These are phyloP conservation scores for Chloroceryle aenea DNA, from an alignment of 2,113 vertebrate genomes.

Conservation along the genomic window DNA sequence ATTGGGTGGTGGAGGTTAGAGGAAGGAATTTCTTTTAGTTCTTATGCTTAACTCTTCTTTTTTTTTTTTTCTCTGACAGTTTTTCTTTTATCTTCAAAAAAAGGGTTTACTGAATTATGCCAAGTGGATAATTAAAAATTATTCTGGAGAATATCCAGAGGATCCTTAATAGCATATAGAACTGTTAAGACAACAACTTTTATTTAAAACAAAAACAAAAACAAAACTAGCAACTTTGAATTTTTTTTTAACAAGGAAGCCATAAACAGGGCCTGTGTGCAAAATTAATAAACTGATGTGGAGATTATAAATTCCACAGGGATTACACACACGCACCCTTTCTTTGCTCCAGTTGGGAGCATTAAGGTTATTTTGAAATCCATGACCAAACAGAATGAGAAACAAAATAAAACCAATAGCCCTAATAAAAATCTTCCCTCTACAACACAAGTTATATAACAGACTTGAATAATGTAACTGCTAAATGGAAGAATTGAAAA, in stretches of 20 bases:
- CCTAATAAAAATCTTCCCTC: background rate
- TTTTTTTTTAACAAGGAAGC: background rate
- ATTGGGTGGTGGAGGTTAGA: background rate
- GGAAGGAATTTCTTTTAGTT: background rate
- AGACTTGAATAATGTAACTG: background rate
- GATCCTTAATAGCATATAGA: background rate
- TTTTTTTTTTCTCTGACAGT: background rate
- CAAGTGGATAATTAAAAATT: slow-evolving; percentile 25
- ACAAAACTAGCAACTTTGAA: background rate
- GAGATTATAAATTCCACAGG: background rate
- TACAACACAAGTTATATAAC: background rate
- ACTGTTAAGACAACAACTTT: background rate
- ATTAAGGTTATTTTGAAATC: background rate
- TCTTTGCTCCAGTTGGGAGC: background rate
- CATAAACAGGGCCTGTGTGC: background rate
- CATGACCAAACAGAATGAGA: background rate
- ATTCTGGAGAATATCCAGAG: background rate
- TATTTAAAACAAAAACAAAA: background rate
- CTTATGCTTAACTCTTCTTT: background rate
- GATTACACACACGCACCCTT: background rate
- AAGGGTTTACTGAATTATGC: background rate
- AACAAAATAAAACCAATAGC: background rate
- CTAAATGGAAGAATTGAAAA: background rate
- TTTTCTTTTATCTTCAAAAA: background rate
- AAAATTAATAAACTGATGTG: background rate